Conservation (phyloP, 1,140 invertebrate species). For the Periplaneta americana region DNA sequence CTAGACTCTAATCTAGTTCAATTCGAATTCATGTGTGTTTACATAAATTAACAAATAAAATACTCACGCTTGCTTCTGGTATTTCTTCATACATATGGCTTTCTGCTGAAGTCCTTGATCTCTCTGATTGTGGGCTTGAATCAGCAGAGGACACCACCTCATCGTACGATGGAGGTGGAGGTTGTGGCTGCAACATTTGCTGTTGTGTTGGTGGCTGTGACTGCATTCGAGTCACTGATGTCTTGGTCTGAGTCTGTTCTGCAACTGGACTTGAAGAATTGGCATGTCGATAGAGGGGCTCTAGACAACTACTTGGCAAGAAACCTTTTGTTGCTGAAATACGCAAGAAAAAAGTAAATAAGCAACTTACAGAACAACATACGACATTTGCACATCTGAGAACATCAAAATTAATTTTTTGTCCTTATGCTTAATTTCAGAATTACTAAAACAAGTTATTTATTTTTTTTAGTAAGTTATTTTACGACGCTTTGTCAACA, state of each 20-base stretch:
- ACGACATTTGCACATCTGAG: too few relatives aligned
- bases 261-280: slow-evolving; percentile 3
- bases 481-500: too few relatives aligned
- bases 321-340: slow-evolving; percentile 31
- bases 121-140: not conserved
- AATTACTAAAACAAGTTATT: too few relatives aligned
- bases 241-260: not conserved
- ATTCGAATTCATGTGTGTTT: too few relatives aligned
- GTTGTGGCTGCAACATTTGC: slow-evolving; percentile 30
- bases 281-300: slow-evolving; percentile 19
- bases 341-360: not conserved
- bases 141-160: slow-evolving; percentile 1
- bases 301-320: slow-evolving; percentile 32
- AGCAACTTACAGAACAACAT: not conserved
- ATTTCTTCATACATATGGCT: not conserved
- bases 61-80: not conserved
- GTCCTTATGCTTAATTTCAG: too few relatives aligned
- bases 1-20: too few relatives aligned
- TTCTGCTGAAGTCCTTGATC: not conserved
- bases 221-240: slow-evolving; percentile 11
- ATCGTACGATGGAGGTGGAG: slow-evolving; percentile 15
- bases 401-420: too few relatives aligned
- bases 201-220: slow-evolving; percentile 36
- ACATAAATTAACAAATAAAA: too few relatives aligned
- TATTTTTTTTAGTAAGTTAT: too few relatives aligned